Evolutionary conservation across 2,113 vertebrate genomes (phyloP).

Genomic region (Eulemur macaco): DNA sequence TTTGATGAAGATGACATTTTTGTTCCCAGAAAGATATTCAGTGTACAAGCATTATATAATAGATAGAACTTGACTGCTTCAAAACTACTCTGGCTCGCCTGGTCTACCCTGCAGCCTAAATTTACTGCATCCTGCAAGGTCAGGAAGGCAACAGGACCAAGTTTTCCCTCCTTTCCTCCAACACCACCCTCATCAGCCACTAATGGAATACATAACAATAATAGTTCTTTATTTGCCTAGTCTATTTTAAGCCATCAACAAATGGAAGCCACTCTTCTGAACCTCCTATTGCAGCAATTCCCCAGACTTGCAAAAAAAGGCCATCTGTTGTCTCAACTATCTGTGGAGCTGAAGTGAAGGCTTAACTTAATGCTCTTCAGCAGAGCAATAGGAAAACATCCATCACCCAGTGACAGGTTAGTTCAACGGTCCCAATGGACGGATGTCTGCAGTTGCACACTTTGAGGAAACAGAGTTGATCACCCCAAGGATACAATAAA

Average conservation of each 20-base stretch:
- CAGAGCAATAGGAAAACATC: conserved; percentile 86
- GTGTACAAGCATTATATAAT: not conserved
- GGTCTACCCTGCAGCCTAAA: not conserved
- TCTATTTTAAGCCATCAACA: conserved; percentile 63
- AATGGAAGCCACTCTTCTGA: conserved; percentile 71
- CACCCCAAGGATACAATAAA: conserved; percentile 75
- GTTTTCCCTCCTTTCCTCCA: not conserved
- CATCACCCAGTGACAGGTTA: conserved; percentile 83
- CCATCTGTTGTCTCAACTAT: conserved; percentile 85
- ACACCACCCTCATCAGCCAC: not conserved
- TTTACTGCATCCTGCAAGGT: not conserved
- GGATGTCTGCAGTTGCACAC: conserved; percentile 82
- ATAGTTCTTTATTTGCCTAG: conserved; percentile 63
- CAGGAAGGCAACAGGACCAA: not conserved
- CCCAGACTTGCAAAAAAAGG: conserved; percentile 77
- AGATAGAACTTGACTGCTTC: conserved; percentile 12
- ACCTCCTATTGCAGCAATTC: conserved; percentile 69
- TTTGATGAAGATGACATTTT: not conserved
- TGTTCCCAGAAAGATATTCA: not conserved
- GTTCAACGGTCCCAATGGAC: conserved; percentile 79
- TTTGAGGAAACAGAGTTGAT: conserved; percentile 81
- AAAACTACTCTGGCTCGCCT: not conserved
- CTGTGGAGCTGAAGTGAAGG: conserved; percentile 83
- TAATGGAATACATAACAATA: not conserved
- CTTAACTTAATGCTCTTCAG: conserved; percentile 85